Percentiles rank a stretch among this genome's conserved stretches.
These are phyloP conservation scores for Machimus rusticus DNA, from an alignment of 2,888 invertebrate genomes.

Conservation along the genomic window DNA sequence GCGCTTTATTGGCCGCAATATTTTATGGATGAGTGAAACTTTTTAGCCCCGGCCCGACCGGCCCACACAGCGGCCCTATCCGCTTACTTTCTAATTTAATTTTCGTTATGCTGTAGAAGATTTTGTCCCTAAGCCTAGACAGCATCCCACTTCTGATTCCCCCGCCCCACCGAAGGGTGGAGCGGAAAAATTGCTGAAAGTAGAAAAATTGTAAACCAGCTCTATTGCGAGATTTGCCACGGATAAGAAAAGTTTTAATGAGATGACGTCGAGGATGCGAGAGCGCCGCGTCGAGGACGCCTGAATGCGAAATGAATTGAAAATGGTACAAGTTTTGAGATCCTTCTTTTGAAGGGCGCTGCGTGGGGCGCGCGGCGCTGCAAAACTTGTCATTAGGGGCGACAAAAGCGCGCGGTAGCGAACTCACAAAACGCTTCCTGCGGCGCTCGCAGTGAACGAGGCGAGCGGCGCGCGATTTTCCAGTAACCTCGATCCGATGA, in stretches of 20 bases:
- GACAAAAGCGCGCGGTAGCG: not conserved
- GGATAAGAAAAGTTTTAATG: constrained; percentile 33
- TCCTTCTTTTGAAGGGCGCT: not conserved
- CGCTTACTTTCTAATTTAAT: constrained; percentile 32
- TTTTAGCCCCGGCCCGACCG: not conserved
- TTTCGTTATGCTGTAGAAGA: constrained; percentile 6
- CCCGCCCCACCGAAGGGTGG: not conserved
- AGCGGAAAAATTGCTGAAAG: not conserved
- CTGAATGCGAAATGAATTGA: constrained; percentile 29
- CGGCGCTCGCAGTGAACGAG: not conserved
- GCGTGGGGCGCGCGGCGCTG: not conserved
- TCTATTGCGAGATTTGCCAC: not conserved
- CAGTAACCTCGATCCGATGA: not conserved
- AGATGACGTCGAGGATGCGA: constrained; percentile 15
- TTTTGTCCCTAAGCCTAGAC: not conserved
- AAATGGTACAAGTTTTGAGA: constrained; percentile 13
- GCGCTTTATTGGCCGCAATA: not conserved
- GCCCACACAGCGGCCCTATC: not conserved
- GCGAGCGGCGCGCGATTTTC: not conserved
- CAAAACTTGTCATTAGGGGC: not conserved
- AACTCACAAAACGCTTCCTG: not conserved
- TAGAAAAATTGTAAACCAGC: not conserved
- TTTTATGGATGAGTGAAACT: constrained; percentile 13
- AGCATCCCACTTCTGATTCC: not conserved
- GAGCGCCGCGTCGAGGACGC: not conserved